Conservation (phyloP, 2,888 invertebrate species). For the Mylabris sibirica region DNA sequence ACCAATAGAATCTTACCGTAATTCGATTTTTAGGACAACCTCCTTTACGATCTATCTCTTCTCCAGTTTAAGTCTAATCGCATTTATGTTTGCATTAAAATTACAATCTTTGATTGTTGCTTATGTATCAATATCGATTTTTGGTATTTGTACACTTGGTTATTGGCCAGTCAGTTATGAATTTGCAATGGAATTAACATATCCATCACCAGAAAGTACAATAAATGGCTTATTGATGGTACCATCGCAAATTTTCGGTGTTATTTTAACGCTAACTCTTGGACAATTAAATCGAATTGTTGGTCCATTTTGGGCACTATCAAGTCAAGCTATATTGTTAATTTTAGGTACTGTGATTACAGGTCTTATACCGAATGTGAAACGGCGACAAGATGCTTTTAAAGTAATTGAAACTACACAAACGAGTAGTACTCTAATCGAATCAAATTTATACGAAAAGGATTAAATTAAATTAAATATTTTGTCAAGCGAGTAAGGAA, state of each 20-base stretch:
- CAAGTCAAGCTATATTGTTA: conserved; percentile 39
- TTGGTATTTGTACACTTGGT: conserved; percentile 46
- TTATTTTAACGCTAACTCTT: conserved; percentile 39
- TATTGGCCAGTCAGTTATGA: conserved; percentile 50
- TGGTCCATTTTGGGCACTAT: conserved; percentile 47
- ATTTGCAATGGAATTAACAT: conserved; percentile 49
- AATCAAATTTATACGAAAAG: too few relatives aligned
- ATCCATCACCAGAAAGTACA: conserved; percentile 48
- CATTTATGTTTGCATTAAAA: conserved; percentile 44
- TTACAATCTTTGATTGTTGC: conserved; percentile 42
- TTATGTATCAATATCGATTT: conserved; percentile 43
- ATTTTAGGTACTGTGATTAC: conserved; percentile 43
- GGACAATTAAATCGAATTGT: conserved; percentile 35
- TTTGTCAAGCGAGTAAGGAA: too few relatives aligned
- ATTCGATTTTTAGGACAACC: conserved; percentile 43
- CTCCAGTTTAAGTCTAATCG: conserved; percentile 38
- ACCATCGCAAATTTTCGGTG: conserved; percentile 46
- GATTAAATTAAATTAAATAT: too few relatives aligned
- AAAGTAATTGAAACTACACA: conserved; percentile 28
- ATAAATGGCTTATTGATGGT: conserved; percentile 49
- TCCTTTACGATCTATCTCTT: conserved; percentile 41
- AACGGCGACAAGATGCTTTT: conserved; percentile 47
- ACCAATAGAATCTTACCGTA: too few relatives aligned
- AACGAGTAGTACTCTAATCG: neutral
- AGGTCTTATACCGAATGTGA: conserved; percentile 42